Percentiles rank a stretch among this genome's conserved stretches.
Evolutionary conservation across 2,797 vertebrate species (phyloP).

Genomic region (Emydoidea blandingii): DNA sequence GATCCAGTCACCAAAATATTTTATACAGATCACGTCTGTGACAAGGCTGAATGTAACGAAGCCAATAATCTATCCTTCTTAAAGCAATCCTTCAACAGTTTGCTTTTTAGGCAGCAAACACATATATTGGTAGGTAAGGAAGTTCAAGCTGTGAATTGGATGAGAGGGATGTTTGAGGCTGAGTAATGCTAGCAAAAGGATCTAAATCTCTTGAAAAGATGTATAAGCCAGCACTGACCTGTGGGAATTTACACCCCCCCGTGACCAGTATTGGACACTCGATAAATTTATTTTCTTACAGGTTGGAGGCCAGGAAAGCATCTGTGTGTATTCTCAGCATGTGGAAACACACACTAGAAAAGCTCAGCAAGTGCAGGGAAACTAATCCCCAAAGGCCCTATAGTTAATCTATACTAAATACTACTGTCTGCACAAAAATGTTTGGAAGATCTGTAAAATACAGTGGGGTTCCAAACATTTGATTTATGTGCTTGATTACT

Average conservation of each 20-base stretch:
- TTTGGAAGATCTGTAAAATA: slow-evolving; percentile 1
- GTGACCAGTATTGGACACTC: neutral
- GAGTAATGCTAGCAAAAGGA: slow-evolving; percentile 35
- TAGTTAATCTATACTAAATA: slow-evolving; percentile 23
- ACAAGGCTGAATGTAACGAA: slow-evolving; percentile 27
- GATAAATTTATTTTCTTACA: slow-evolving; percentile 22
- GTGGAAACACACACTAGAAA: neutral
- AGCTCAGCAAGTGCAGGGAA: neutral
- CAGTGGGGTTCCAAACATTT: neutral
- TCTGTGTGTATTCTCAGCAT: slow-evolving; percentile 5
- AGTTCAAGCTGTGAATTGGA: slow-evolving; percentile 50
- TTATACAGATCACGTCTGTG: neutral
- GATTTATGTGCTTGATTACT: neutral
- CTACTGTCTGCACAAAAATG: neutral
- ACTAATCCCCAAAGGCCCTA: neutral
- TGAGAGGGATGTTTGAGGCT: neutral
- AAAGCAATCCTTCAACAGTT: slow-evolving; percentile 45
- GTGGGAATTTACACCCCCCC: neutral
- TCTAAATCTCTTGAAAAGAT: slow-evolving; percentile 41
- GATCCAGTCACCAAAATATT: slow-evolving; percentile 48
- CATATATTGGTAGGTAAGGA: slow-evolving; percentile 28
- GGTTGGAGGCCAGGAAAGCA: neutral
- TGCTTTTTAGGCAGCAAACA: slow-evolving; percentile 42
- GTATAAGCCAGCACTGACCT: slow-evolving; percentile 9
- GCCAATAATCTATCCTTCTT: slow-evolving; percentile 3